Conservation (phyloP, 2,113 vertebrate species). For the Octodon degus region DNA sequence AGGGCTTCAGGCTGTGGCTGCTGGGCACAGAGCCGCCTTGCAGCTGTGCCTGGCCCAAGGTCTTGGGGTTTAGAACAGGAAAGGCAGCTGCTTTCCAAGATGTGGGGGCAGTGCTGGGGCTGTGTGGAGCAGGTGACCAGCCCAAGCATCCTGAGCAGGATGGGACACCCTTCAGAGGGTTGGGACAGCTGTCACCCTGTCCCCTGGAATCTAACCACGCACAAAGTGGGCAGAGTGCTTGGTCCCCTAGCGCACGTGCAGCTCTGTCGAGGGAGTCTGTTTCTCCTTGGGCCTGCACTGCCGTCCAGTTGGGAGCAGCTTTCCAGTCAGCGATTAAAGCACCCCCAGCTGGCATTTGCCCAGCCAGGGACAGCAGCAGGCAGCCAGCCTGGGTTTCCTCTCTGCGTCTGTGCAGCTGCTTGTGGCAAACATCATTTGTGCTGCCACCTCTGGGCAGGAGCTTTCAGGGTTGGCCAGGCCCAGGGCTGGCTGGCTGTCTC, state of each 20-base stretch:
- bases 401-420: neutral
- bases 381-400: neutral
- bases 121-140: neutral
- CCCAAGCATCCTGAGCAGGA: neutral
- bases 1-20: neutral
- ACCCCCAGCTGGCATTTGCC: neutral
- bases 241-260: neutral
- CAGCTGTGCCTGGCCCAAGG: neutral
- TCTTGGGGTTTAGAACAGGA: neutral
- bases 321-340: neutral
- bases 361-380: neutral
- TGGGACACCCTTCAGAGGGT: neutral
- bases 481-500: slow-evolving; percentile 21
- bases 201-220: neutral
- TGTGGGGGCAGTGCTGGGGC: neutral
- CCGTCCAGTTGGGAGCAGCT: neutral
- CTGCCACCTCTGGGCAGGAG: neutral
- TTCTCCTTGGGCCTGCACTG: neutral
- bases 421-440: slow-evolving; percentile 1
- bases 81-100: neutral
- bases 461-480: neutral
- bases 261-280: neutral
- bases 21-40: neutral
- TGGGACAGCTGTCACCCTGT: neutral
- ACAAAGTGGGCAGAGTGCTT: neutral